Percentiles rank a stretch among this genome's conserved stretches.
Conservation (phyloP, 2,113 vertebrate genomes). For the Festucalex cinctus region DNA sequence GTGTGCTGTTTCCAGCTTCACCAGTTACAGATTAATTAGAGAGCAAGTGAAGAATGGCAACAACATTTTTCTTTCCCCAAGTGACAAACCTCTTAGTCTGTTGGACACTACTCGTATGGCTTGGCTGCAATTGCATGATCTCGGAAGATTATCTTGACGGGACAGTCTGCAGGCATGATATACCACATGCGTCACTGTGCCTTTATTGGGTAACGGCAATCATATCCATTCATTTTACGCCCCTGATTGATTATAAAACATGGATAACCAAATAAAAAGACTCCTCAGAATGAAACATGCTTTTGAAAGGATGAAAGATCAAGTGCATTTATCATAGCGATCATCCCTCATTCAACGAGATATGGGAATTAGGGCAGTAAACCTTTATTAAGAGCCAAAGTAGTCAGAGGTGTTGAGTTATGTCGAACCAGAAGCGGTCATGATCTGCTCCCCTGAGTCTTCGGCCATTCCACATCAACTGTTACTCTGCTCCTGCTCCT, state of each 20-base stretch:
- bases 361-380: slow-evolving; percentile 54
- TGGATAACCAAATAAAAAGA: slow-evolving; percentile 68
- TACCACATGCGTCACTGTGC: slow-evolving; percentile 29
- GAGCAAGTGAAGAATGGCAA: slow-evolving; percentile 40
- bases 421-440: slow-evolving; percentile 41
- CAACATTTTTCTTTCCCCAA: slow-evolving; percentile 42
- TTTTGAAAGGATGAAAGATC: slow-evolving; percentile 53
- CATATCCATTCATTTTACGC: slow-evolving; percentile 55
- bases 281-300: slow-evolving; percentile 47
- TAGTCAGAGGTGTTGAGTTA: slow-evolving; percentile 56
- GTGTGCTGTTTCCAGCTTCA: neutral
- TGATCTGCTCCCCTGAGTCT: slow-evolving; percentile 27
- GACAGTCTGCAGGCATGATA: slow-evolving; percentile 43
- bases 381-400: slow-evolving; percentile 63
- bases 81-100: slow-evolving; percentile 45
- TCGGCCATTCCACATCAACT: slow-evolving; percentile 21
- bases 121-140: slow-evolving; percentile 47
- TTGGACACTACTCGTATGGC: slow-evolving; percentile 24
- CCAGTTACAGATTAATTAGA: slow-evolving; percentile 43
- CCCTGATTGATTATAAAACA: slow-evolving; percentile 65
- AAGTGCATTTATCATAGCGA: slow-evolving; percentile 49
- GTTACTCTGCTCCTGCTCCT: slow-evolving; percentile 11
- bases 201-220: slow-evolving; percentile 56
- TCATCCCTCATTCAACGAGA: slow-evolving; percentile 49
- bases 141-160: slow-evolving; percentile 45